A percentile compares a stretch with the other conserved stretches of the same genome.
These are phyloP conservation scores for Macaria liturata DNA, from an alignment of 2,888 invertebrate species.

Conservation along the genomic window DNA sequence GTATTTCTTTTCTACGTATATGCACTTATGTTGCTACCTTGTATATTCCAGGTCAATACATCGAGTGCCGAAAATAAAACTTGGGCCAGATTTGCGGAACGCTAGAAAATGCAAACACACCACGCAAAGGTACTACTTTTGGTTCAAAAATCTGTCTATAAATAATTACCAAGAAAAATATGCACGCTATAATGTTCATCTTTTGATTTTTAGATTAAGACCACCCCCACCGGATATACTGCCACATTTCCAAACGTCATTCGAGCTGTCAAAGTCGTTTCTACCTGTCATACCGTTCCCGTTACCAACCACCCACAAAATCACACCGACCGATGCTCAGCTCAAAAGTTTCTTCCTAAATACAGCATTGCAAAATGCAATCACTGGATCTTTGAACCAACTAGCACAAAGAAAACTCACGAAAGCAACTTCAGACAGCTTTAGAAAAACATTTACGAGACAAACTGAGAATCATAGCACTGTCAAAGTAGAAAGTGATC, in stretches of 20 bases:
- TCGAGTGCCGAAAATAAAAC: constrained; percentile 62
- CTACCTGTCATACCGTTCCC: constrained; percentile 55
- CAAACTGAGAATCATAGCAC: not conserved
- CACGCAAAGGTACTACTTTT: constrained; percentile 42
- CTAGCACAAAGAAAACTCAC: constrained; percentile 39
- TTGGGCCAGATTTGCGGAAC: constrained; percentile 69
- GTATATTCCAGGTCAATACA: constrained; percentile 55
- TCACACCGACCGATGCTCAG: constrained; percentile 48
- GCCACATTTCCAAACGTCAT: constrained; percentile 36
- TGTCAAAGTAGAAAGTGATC: not conserved
- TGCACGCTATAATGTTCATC: not conserved
- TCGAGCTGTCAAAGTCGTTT: constrained; percentile 36
- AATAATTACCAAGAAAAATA: too few species aligned
- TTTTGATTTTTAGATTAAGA: constrained; percentile 57
- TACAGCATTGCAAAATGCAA: constrained; percentile 65
- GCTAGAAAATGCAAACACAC: constrained; percentile 59
- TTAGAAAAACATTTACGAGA: constrained; percentile 7
- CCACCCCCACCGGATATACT: constrained; percentile 41
- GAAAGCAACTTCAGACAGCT: constrained; percentile 14
- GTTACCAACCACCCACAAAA: constrained; percentile 44
- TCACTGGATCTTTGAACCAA: constrained; percentile 59
- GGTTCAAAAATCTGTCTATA: too few species aligned
- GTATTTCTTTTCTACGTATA: too few species aligned
- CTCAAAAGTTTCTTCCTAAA: constrained; percentile 67
- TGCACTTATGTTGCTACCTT: not conserved